Percentiles rank a stretch among this genome's conserved stretches.
Evolutionary conservation across 2,113 vertebrate species (phyloP).

Genomic region (Platysteira castanea): DNA sequence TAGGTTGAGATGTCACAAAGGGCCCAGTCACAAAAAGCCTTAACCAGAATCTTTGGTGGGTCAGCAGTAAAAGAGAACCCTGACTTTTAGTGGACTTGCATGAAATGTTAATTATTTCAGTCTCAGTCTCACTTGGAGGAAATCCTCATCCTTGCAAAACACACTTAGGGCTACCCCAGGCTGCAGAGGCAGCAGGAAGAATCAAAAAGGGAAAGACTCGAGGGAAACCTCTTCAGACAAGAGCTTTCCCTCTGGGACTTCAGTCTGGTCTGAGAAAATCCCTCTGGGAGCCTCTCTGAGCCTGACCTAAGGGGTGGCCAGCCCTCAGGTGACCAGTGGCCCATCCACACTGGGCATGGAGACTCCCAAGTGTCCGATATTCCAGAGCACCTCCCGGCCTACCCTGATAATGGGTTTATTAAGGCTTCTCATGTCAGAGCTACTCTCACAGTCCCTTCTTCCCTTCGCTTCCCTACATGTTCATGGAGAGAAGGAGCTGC

Average conservation of each 20-base stretch:
- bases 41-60: background rate
- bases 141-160: background rate
- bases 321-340: background rate
- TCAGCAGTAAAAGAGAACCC: background rate
- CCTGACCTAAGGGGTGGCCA: background rate
- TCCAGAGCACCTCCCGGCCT: background rate
- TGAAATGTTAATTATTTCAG: background rate
- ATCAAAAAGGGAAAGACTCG: background rate
- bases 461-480: background rate
- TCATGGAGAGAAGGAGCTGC: background rate
- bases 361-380: accelerated
- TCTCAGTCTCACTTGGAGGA: background rate
- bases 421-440: background rate
- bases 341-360: background rate
- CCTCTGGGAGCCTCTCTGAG: background rate
- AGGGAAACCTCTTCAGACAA: accelerated
- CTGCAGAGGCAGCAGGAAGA: background rate
- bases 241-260: background rate
- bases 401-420: background rate
- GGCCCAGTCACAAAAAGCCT: background rate
- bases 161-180: background rate
- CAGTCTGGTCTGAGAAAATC: background rate
- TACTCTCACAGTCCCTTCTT: background rate
- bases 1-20: background rate
- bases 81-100: background rate